Evolutionary conservation across 2,888 invertebrate genomes (phyloP), one percentile per base, ranked within the genome.

Genomic region (Cecidostiba fungosa): DNA sequence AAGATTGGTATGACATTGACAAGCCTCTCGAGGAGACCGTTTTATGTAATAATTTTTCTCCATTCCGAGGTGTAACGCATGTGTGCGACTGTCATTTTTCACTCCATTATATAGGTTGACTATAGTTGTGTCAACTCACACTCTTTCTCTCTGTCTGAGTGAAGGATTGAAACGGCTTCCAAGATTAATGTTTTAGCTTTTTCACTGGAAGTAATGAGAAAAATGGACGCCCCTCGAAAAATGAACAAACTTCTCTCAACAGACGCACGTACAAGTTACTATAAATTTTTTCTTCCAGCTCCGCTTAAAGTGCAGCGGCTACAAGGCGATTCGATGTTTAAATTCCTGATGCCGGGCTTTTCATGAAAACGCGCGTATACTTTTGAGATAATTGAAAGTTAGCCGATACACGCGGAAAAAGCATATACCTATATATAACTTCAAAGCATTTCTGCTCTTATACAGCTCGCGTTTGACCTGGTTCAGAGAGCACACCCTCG

Each of bases 401-500:
- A 3, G 8, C 26, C 8, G 3, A 62, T 23, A 26, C 4, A 26
- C 10, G 26, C 26, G 14, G 62, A 54, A n/a, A 19, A 19, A n/a
- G n/a, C 10, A 2, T 43, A 43, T 2, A 43, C 43, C 43, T 10
- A 43, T 54, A 66, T 59, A 4, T 5, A 66, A 26, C 26, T 26
- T 29, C 16, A 66, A 66, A 66, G 29, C 26, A 26, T 26, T 66
- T 66, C 14, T 47, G 14, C 39, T 12, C n/a, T 39, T 36, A 36
- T 26, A 12, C 50, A 39, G 72, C 39, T 43, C n/a, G 26, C 14
- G 66, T 76, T 36, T 77, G 62, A 77, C 77, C 77, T 77, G 77
- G 62, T 77, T 77, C 16, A 6, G 36, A 10, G 19, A 43, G 43
- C 12, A 12, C 59, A 14, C 23, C 14, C 59, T 70, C 54, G 8